Evolutionary conservation across 2,113 vertebrate species (phyloP).

Genomic region (Gopherus flavomarginatus): DNA sequence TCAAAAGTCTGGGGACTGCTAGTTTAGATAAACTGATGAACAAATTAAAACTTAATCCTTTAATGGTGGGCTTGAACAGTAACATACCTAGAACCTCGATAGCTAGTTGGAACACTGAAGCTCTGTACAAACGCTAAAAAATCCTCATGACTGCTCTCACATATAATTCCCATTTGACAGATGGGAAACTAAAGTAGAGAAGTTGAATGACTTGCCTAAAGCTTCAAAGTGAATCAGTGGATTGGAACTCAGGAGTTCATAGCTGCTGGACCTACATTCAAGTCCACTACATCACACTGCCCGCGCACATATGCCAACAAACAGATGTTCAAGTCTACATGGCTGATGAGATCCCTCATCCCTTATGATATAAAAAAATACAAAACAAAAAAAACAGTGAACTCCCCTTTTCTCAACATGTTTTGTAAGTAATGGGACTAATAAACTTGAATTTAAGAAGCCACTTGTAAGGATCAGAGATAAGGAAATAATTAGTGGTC

Average conservation of each 20-base stretch:
- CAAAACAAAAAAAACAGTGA: neutral
- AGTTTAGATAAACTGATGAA: neutral
- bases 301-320: neutral
- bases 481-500: neutral
- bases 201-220: fast-evolving
- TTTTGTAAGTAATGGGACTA: neutral
- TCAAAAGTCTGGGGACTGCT: neutral
- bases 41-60: neutral
- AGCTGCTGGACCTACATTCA: neutral
- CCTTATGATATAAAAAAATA: neutral
- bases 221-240: neutral
- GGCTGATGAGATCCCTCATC: neutral
- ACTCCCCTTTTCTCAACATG: neutral
- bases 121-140: neutral
- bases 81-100: neutral
- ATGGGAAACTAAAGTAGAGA: neutral
- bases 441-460: neutral
- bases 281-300: neutral
- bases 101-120: neutral
- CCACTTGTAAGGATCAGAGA: too few relatives aligned
- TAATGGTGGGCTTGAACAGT: neutral
- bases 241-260: neutral
- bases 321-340: neutral
- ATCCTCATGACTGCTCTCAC: neutral
- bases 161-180: neutral